Evolutionary conservation across 2,888 invertebrate genomes (phyloP).

Genomic region (Chrysotoxum bicinctum): DNA sequence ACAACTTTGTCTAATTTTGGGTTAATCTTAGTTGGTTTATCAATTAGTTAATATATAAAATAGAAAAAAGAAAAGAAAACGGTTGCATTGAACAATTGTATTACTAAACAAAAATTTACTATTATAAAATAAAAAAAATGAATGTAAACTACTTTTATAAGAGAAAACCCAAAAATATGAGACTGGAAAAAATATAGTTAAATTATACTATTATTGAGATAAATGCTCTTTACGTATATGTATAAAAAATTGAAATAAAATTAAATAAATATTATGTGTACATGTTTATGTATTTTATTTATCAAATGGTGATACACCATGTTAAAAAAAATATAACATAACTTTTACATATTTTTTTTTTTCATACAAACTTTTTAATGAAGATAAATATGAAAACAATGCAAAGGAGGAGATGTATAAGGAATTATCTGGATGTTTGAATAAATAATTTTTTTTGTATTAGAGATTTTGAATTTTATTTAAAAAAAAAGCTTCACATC

Average conservation of each 20-base stretch:
- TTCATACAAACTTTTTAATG: constrained; percentile 46
- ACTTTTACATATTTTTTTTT: constrained; percentile 57
- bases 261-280: constrained; percentile 71
- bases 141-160: constrained; percentile 72
- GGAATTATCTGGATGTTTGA: constrained; percentile 47
- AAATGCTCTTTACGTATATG: constrained; percentile 67
- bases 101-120: constrained; percentile 61
- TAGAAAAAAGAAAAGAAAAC: constrained; percentile 46
- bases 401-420: constrained; percentile 18
- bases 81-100: constrained; percentile 60
- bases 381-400: constrained; percentile 40
- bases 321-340: constrained; percentile 56
- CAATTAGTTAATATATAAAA: constrained; percentile 63
- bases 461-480: constrained; percentile 31
- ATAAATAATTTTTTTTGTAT: constrained; percentile 58
- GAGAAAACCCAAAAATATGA: constrained; percentile 73
- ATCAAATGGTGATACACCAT: constrained; percentile 55
- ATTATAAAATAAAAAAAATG: constrained; percentile 68
- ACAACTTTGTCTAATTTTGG: constrained; percentile 61
- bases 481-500: constrained; percentile 11
- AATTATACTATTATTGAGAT: constrained; percentile 73
- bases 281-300: constrained; percentile 69
- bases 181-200: constrained; percentile 73
- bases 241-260: constrained; percentile 62
- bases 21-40: constrained; percentile 69